Conservation (phyloP, 53 echinoderm and acorn worm genomes). For the Stichopus horrens region DNA sequence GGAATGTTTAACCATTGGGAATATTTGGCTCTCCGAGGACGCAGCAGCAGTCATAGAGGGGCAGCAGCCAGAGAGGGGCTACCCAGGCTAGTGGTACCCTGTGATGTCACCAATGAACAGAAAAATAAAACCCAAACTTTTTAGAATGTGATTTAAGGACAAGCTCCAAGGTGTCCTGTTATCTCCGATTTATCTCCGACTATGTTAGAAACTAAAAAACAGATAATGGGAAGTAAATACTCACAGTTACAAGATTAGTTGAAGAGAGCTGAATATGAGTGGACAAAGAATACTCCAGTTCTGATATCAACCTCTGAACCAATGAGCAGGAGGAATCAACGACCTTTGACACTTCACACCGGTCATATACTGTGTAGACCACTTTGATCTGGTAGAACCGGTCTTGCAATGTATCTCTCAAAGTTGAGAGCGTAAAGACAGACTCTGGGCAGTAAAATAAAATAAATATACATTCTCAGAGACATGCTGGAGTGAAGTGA, state of each 20-base stretch:
- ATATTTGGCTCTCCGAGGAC: too few species aligned
- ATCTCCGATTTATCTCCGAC: too few species aligned
- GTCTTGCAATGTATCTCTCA: conserved; percentile 12
- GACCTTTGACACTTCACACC: neutral
- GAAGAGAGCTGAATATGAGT: conserved; percentile 12
- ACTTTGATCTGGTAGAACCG: conserved; percentile 20
- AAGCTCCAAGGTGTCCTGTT: too few species aligned
- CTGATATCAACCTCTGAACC: conserved; percentile 4
- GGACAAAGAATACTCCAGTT: neutral
- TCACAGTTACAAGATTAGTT: conserved; percentile 21
- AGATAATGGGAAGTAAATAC: neutral
- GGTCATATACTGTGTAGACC: neutral
- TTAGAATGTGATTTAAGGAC: too few species aligned
- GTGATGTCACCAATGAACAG: too few species aligned
- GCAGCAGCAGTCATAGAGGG: too few species aligned
- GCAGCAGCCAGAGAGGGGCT: too few species aligned
- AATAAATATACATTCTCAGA: neutral
- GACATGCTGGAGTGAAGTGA: too few species aligned
- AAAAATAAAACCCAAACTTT: too few species aligned
- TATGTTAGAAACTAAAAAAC: too few species aligned
- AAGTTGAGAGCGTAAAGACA: neutral
- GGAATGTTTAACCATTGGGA: too few species aligned
- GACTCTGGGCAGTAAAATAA: neutral
- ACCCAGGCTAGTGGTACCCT: too few species aligned
- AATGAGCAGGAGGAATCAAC: neutral